Percentiles rank a stretch among this genome's conserved stretches.
Conservation (phyloP, 2,888 invertebrate species). For the Drosophila mayaguana region DNA sequence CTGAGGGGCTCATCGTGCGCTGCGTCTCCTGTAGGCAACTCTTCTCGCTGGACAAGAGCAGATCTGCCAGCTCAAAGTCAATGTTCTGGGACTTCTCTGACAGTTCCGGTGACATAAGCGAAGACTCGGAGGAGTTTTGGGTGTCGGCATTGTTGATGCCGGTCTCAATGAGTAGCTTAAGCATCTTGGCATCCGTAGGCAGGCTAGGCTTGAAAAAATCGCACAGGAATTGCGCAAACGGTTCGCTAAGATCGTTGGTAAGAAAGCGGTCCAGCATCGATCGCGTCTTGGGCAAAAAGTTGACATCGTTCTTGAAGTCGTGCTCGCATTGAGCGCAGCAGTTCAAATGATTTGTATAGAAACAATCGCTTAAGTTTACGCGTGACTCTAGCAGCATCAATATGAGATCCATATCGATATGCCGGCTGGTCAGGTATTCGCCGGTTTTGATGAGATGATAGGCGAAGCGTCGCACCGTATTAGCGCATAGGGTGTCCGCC, state of each 20-base stretch:
- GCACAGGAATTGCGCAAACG: conserved; percentile 85
- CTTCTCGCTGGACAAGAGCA: conserved; percentile 84
- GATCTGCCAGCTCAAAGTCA: conserved; percentile 85
- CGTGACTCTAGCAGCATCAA: conserved; percentile 84
- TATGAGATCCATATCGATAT: conserved; percentile 83
- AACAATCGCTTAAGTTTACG: conserved; percentile 84
- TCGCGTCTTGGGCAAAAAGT: conserved; percentile 84
- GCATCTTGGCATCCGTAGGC: conserved; percentile 89
- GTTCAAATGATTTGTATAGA: conserved; percentile 86
- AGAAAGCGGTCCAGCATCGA: conserved; percentile 85
- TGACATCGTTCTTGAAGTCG: conserved; percentile 84
- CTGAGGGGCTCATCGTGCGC: conserved; percentile 83
- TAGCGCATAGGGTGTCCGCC: conserved; percentile 89
- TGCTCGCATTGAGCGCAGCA: conserved; percentile 84
- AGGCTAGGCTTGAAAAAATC: conserved; percentile 87
- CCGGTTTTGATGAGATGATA: conserved; percentile 89
- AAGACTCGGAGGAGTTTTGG: conserved; percentile 84
- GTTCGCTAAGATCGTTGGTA: conserved; percentile 84
- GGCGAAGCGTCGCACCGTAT: conserved; percentile 91
- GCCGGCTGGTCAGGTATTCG: conserved; percentile 86
- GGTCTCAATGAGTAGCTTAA: conserved; percentile 91
- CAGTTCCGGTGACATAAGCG: conserved; percentile 84
- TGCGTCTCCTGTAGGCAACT: conserved; percentile 84
- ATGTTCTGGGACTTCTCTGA: conserved; percentile 85
- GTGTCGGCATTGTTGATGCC: conserved; percentile 87